Evolutionary conservation across 2,113 vertebrate species (phyloP).

Genomic region (Melanerpes aurifrons): DNA sequence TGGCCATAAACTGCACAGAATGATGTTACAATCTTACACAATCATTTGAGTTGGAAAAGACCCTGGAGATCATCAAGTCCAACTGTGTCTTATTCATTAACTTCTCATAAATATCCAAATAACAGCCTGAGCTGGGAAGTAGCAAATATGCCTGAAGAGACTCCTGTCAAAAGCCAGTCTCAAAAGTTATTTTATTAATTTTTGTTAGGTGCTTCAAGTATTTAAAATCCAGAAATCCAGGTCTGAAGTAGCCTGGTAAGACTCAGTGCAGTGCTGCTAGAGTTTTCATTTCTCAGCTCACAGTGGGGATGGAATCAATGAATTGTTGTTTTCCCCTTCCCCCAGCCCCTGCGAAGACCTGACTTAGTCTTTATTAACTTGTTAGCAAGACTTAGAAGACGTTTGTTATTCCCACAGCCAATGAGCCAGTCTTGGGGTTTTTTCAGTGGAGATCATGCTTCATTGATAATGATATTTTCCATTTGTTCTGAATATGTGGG

Average conservation of each 20-base stretch:
- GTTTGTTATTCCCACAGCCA: no score
- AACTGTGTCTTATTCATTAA: not conserved
- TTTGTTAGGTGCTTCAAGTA: not conserved
- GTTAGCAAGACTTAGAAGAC: no score
- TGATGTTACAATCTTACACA: not conserved
- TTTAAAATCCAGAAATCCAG: not conserved
- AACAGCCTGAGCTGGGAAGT: not conserved
- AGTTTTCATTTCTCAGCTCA: no score
- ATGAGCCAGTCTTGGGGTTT: no score
- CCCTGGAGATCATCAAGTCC: no score
- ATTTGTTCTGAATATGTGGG: not conserved
- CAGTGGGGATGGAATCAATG: no score
- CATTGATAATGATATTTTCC: not conserved
- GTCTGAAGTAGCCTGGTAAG: no score
- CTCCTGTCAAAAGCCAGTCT: not conserved
- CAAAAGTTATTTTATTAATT: not conserved
- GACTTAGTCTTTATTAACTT: no score
- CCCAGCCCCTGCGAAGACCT: no score
- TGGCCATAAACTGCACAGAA: not conserved
- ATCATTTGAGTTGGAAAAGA: no score
- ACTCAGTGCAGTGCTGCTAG: no score
- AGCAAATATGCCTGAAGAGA: not conserved
- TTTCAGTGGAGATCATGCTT: not conserved
- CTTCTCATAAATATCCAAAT: not conserved
- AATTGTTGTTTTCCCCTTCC: no score